Conservation (phyloP, 2,888 invertebrate species). For the Torymus texanus region DNA sequence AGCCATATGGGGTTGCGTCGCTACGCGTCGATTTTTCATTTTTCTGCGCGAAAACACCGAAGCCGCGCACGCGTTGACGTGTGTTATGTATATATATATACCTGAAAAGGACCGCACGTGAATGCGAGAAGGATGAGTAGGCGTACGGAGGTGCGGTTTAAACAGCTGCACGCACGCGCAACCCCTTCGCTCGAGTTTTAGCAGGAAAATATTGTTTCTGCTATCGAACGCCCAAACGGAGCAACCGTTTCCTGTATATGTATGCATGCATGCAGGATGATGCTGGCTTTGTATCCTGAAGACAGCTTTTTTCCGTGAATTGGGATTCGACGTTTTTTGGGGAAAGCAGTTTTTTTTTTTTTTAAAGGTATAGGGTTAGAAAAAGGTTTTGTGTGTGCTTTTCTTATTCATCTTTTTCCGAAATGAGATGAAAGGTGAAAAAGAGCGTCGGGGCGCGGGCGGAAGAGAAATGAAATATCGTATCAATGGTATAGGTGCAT, state of each 20-base stretch:
- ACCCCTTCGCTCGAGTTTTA: slow-evolving; percentile 64
- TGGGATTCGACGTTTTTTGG: too few species aligned
- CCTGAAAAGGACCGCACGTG: slow-evolving; percentile 53
- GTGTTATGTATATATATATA: slow-evolving; percentile 4
- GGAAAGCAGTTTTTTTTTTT: too few species aligned
- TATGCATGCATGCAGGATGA: background rate
- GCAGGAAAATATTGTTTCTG: slow-evolving; percentile 64
- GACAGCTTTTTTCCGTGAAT: too few species aligned
- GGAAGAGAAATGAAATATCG: too few species aligned
- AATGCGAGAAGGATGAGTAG: slow-evolving; percentile 53
- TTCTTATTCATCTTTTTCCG: too few species aligned
- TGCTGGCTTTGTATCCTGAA: background rate
- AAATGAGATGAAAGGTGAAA: too few species aligned
- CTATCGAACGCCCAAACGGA: background rate
- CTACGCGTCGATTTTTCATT: slow-evolving; percentile 43
- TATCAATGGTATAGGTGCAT: too few species aligned
- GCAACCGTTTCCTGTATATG: background rate
- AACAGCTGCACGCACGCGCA: slow-evolving; percentile 63
- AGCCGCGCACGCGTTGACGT: slow-evolving; percentile 12
- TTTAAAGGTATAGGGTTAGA: too few species aligned
- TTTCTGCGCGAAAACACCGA: slow-evolving; percentile 44
- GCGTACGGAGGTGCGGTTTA: slow-evolving; percentile 62
- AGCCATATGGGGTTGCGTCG: background rate
- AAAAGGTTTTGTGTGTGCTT: too few species aligned
- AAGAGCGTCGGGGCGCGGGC: too few species aligned